Conservation (phyloP, 2,888 invertebrate genomes). For the Chaetogeoica ovagalla region DNA sequence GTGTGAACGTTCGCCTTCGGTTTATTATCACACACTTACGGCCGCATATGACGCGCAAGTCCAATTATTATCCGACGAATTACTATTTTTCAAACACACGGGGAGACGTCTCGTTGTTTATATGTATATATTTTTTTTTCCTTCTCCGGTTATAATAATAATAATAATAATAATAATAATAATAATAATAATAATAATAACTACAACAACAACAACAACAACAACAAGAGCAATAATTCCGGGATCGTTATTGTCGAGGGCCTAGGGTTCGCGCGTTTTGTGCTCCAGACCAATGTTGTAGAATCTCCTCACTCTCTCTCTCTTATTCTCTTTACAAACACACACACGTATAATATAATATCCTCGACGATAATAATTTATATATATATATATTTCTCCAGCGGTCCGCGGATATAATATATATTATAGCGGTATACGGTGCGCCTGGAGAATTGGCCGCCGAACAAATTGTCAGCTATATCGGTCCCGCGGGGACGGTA, state of each 20-base stretch:
- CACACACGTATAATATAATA: not conserved
- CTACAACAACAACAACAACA: too few species aligned
- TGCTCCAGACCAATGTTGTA: too few species aligned
- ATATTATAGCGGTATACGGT: not conserved
- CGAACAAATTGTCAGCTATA: slow-evolving; percentile 51
- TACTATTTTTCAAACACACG: not conserved
- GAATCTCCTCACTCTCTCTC: too few species aligned
- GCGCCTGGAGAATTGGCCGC: slow-evolving; percentile 47
- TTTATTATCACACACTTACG: too few species aligned
- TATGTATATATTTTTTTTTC: too few species aligned
- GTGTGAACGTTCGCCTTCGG: too few species aligned
- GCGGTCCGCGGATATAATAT: slow-evolving; percentile 2
- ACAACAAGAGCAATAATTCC: not conserved
- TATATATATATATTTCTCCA: slow-evolving; percentile 7
- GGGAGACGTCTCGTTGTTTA: not conserved
- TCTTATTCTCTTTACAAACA: not conserved
- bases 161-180: slow-evolving; percentile 11
- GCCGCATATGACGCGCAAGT: not conserved
- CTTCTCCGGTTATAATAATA: not conserved
- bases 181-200: not conserved
- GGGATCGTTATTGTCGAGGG: not conserved
- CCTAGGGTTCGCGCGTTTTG: too few species aligned
- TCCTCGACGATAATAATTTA: slow-evolving; percentile 21
- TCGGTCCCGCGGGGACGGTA: slow-evolving; percentile 32
- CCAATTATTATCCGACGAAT: slow-evolving; percentile 12